Percentiles rank a stretch among this genome's conserved stretches.
These are phyloP conservation scores for Trididemnum miniatum DNA, from an alignment of 23 tunicate species.

Conservation along the genomic window DNA sequence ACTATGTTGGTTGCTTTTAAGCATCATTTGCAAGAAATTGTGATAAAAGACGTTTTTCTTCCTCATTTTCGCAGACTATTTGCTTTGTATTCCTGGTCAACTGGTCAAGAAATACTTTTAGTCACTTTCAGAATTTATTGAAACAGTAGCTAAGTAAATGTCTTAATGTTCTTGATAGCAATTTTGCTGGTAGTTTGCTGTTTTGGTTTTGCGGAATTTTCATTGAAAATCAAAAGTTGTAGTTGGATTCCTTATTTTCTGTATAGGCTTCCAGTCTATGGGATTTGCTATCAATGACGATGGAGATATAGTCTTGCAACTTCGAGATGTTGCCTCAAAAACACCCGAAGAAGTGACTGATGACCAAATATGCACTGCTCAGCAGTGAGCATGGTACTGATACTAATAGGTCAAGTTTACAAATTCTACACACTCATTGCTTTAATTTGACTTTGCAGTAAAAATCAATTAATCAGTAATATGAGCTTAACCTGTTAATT, in stretches of 20 bases:
- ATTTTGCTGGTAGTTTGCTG: constrained; percentile 3
- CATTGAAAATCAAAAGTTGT: not conserved
- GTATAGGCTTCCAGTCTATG: not conserved
- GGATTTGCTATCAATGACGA: not conserved
- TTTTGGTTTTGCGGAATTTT: constrained; percentile 20
- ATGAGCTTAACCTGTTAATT: no score
- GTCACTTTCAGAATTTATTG: constrained; percentile 14
- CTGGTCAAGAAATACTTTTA: no score
- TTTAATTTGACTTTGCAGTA: no score
- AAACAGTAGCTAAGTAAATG: not conserved
- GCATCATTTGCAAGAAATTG: constrained; percentile 3
- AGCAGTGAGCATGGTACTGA: no score
- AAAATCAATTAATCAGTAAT: no score
- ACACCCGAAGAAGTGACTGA: constrained; percentile 18
- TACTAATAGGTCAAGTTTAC: no score
- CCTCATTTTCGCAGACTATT: constrained; percentile 11
- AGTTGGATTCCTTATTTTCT: not conserved
- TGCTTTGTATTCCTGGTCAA: constrained; percentile 17
- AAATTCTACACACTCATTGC: no score
- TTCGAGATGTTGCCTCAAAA: not conserved
- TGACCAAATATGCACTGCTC: no score
- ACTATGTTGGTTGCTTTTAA: not conserved
- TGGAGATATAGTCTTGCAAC: not conserved
- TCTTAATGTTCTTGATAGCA: not conserved
- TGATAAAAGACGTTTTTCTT: not conserved